These are phyloP conservation scores for Scrobipalpa costella DNA, from an alignment of 2,888 invertebrate species.

Conservation along the genomic window DNA sequence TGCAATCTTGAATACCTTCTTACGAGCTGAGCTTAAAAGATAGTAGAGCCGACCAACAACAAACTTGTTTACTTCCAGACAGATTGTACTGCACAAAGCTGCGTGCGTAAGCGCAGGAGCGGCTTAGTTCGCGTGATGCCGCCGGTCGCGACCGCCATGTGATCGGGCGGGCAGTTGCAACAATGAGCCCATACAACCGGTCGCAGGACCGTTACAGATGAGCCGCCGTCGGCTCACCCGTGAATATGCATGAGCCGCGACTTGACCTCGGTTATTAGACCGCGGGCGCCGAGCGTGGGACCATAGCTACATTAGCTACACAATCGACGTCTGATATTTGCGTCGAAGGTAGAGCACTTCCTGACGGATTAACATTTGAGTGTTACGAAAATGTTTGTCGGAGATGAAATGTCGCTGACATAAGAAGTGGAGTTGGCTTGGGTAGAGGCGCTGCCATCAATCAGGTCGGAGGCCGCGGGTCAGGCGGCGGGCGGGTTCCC, in stretches of 20 bases:
- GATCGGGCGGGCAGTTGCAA: constrained; percentile 55
- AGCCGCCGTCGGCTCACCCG: constrained; percentile 60
- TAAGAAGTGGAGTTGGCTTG: constrained; percentile 54
- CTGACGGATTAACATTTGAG: constrained; percentile 36
- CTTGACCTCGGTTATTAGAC: constrained; percentile 78
- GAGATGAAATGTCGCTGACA: constrained; percentile 44
- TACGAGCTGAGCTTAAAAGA: not conserved
- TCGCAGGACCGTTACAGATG: constrained; percentile 78
- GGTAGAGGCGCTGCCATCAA: constrained; percentile 62
- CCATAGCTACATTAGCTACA: constrained; percentile 54
- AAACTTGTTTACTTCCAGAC: not conserved
- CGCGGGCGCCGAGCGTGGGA: constrained; percentile 71
- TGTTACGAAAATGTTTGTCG: constrained; percentile 27
- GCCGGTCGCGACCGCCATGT: constrained; percentile 37
- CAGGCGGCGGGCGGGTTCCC: constrained; percentile 45
- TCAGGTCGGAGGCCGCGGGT: constrained; percentile 66
- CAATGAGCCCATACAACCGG: constrained; percentile 75
- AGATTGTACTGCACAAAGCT: not conserved
- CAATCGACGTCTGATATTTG: constrained; percentile 67
- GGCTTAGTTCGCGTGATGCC: constrained; percentile 18
- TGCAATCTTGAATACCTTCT: too few species aligned
- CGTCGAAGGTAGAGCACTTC: constrained; percentile 45
- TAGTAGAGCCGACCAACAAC: not conserved
- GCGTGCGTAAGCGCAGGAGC: constrained; percentile 33
- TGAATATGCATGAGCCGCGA: constrained; percentile 78